Evolutionary conservation across 2,113 vertebrate genomes (phyloP).

Genomic region (Syngnathus scovelli): DNA sequence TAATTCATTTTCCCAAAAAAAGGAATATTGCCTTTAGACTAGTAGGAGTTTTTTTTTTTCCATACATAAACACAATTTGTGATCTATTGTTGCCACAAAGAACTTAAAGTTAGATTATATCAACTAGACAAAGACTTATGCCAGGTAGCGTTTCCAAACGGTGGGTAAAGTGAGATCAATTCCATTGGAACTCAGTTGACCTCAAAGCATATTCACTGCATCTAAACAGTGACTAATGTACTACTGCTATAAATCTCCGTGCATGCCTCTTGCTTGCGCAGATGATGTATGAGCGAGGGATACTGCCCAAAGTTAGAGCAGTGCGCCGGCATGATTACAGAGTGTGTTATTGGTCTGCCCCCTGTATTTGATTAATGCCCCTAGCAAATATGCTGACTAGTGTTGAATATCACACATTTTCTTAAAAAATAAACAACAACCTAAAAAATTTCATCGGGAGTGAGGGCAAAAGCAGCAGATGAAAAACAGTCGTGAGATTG

Average conservation of each 20-base stretch:
- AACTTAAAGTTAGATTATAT: not conserved
- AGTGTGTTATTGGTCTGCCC: constrained; percentile 65
- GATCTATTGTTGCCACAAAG: not conserved
- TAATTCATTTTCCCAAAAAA: too few species aligned
- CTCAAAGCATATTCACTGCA: constrained; percentile 54
- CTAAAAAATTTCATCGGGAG: not conserved
- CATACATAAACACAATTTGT: not conserved
- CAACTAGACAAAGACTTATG: not conserved
- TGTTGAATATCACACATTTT: constrained; percentile 34
- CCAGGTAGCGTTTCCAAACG: constrained; percentile 19
- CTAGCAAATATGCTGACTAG: constrained; percentile 68
- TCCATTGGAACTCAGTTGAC: constrained; percentile 50
- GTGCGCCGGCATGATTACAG: constrained; percentile 63
- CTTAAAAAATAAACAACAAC: not conserved
- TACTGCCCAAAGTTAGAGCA: constrained; percentile 57
- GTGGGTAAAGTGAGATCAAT: constrained; percentile 46
- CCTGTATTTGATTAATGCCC: constrained; percentile 70
- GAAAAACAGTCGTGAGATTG: constrained; percentile 27
- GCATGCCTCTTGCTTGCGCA: constrained; percentile 48
- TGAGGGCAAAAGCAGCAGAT: constrained; percentile 28
- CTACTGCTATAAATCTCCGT: constrained; percentile 70
- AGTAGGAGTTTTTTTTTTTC: not conserved
- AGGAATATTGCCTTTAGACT: too few species aligned
- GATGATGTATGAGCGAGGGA: constrained; percentile 64
- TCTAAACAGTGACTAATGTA: constrained; percentile 70